Evolutionary conservation across 2,888 invertebrate genomes (phyloP).

Genomic region (Thymelicus sylvestris): DNA sequence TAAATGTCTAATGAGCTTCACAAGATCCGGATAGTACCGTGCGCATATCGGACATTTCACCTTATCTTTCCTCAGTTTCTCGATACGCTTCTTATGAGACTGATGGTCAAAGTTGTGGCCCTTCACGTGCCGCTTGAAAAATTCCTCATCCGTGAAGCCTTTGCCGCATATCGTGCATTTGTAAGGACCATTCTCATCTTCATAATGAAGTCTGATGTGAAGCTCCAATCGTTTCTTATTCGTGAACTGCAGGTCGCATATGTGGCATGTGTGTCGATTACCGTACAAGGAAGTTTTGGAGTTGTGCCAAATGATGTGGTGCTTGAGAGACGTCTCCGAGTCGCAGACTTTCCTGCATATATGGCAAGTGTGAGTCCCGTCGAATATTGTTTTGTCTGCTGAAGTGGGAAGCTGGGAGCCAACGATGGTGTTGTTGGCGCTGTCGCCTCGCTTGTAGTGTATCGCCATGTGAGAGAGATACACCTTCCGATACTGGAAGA

Average conservation of each 20-base stretch:
- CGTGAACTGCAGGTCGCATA: conserved; percentile 77
- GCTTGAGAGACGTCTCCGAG: conserved; percentile 72
- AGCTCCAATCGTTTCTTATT: conserved; percentile 75
- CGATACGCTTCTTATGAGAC: conserved; percentile 70
- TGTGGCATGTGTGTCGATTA: conserved; percentile 73
- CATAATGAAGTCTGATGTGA: conserved; percentile 77
- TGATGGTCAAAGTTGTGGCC: conserved; percentile 81
- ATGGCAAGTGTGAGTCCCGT: conserved; percentile 70
- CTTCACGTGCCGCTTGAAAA: conserved; percentile 76
- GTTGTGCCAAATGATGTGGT: conserved; percentile 75
- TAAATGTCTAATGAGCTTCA: conserved; percentile 77
- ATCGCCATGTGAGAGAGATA: conserved; percentile 79
- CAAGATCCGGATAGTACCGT: conserved; percentile 69
- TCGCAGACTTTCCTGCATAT: conserved; percentile 78
- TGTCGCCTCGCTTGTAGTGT: conserved; percentile 76
- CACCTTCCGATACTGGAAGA: conserved; percentile 74
- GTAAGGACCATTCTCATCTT: conserved; percentile 79
- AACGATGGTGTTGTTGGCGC: conserved; percentile 66
- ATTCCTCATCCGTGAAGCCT: conserved; percentile 80
- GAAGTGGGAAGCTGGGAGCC: conserved; percentile 55
- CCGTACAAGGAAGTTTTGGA: conserved; percentile 74
- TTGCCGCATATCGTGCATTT: conserved; percentile 82
- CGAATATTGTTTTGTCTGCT: conserved; percentile 51
- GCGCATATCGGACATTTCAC: conserved; percentile 78
- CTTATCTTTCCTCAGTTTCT: conserved; percentile 70